Evolutionary conservation across 1,140 invertebrate genomes (phyloP).

Genomic region (Drosophila cardini): DNA sequence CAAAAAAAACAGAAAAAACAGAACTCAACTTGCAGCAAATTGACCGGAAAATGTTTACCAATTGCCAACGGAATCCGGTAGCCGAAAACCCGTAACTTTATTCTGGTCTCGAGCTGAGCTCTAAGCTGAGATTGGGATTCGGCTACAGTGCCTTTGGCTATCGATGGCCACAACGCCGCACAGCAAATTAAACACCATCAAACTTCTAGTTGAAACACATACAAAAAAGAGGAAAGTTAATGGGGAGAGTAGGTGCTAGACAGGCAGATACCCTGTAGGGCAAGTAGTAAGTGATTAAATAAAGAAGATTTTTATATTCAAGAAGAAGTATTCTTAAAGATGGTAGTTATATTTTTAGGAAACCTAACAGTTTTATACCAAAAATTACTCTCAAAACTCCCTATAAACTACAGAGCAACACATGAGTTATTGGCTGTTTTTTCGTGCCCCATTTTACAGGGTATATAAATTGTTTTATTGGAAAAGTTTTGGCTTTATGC

Average conservation of each 20-base stretch:
- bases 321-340: too few relatives aligned
- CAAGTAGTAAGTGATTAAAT: too few relatives aligned
- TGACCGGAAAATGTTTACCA: conserved; percentile 82
- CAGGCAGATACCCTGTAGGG: neutral
- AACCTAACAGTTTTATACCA: too few relatives aligned
- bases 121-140: conserved; percentile 55
- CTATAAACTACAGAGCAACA: too few relatives aligned
- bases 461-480: conserved; percentile 56
- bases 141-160: conserved; percentile 34
- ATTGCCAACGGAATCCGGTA: conserved; percentile 68
- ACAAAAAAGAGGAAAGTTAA: neutral
- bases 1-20: conserved; percentile 19
- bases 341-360: too few relatives aligned
- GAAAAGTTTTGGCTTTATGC: conserved; percentile 50
- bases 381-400: too few relatives aligned
- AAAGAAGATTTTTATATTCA: too few relatives aligned
- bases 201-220: conserved; percentile 39
- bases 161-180: conserved; percentile 39
- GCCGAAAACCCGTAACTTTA: neutral
- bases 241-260: neutral
- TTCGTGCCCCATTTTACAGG: neutral
- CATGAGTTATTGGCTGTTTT: neutral
- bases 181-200: conserved; percentile 64
- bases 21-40: conserved; percentile 61
- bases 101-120: conserved; percentile 18